Conservation (phyloP, 2,113 vertebrate genomes). For the Panthera leo region DNA sequence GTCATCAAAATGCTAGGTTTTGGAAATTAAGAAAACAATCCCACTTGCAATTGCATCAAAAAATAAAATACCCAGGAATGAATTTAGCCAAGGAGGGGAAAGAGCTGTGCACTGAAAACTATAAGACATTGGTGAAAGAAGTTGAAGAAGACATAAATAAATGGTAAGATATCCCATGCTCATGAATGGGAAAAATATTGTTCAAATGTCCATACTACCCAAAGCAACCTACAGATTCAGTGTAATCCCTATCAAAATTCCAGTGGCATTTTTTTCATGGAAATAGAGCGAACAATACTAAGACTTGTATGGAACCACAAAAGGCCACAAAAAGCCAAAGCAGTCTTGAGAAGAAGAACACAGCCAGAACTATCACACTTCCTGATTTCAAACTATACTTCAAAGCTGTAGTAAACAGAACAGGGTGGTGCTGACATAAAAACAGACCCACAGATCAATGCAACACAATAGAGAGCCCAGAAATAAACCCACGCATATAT, state of each 20-base stretch:
- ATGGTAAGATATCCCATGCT: not conserved
- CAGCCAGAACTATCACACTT: not conserved
- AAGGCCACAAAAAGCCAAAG: not conserved
- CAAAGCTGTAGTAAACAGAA: not conserved
- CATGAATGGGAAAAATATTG: not conserved
- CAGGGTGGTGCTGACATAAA: not conserved
- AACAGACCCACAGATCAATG: not conserved
- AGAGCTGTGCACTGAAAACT: not conserved
- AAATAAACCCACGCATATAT: not conserved
- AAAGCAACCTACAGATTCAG: not conserved
- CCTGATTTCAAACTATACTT: not conserved
- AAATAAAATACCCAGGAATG: slow-evolving; percentile 25
- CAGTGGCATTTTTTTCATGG: not conserved
- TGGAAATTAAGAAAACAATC: slow-evolving; percentile 12
- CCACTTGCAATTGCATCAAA: not conserved
- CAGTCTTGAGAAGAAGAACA: not conserved
- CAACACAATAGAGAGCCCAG: not conserved
- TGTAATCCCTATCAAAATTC: not conserved
- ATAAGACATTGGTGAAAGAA: not conserved
- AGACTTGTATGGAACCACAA: not conserved
- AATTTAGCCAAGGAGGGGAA: not conserved
- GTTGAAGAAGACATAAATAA: not conserved
- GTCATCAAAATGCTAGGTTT: slow-evolving; percentile 14
- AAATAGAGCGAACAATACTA: not conserved
- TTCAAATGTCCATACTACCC: not conserved